Evolutionary conservation across 1,140 invertebrate species (phyloP).

Genomic region (Trichonephila inaurata): DNA sequence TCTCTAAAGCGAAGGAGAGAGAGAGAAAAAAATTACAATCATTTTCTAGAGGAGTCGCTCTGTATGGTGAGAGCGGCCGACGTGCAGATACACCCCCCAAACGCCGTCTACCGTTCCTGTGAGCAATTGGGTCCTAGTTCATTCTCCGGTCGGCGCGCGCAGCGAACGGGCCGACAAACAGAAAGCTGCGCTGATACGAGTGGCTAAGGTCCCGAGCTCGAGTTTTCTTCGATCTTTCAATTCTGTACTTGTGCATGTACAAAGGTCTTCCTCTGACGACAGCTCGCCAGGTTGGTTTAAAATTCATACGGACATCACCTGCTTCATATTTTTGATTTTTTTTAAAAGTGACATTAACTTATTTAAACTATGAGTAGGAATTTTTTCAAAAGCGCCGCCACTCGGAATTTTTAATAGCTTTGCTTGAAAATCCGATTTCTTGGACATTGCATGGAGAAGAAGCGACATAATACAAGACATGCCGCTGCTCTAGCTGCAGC

Average conservation of each 20-base stretch:
- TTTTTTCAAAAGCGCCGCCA: not conserved
- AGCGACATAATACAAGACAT: slow-evolving; percentile 67
- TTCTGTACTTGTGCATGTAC: not conserved
- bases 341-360: not conserved
- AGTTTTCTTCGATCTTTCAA: slow-evolving; percentile 16
- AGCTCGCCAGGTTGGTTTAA: not conserved
- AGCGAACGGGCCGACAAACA: slow-evolving; percentile 48
- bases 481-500: slow-evolving; percentile 73
- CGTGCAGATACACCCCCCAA: slow-evolving; percentile 15
- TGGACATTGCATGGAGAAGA: slow-evolving; percentile 59
- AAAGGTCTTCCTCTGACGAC: not conserved
- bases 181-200: not conserved
- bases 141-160: slow-evolving; percentile 69
- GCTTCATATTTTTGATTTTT: not conserved
- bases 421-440: not conserved
- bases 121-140: not conserved
- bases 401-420: not conserved
- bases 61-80: not conserved
- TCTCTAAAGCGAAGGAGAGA: not conserved
- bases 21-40: not conserved
- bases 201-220: slow-evolving; percentile 4
- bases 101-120: not conserved
- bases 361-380: not conserved
- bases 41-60: slow-evolving; percentile 20
- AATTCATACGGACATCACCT: not conserved